Base-by-base conservation (phyloP, 2,797 vertebrate species). In the Rhincodon typus region DNA sequence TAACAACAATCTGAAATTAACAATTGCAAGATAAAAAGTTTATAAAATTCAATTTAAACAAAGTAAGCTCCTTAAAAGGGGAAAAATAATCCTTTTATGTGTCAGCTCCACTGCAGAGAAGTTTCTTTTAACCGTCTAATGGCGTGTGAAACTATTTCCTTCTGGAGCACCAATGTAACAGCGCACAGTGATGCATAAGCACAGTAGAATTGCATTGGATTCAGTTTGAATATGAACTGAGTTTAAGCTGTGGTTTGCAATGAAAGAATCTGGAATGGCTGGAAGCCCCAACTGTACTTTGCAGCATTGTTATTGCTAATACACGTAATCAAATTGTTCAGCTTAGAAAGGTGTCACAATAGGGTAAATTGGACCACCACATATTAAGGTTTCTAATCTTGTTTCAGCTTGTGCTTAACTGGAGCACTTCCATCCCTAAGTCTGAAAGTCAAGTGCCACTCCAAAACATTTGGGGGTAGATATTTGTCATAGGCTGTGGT, bases 211-310 rank as follows among this genome's bases (percentile, higher is more conserved):
- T n/a, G 38, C 1, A 69, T 93, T 69, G 38, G 66, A 93, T 93
- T 93, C n/a, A 69, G 62, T 93, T 93, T 67, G 66, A 93, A 93
- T 27, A 25, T 93, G 69, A 93, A 93, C 38, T 93, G 66, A 93
- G 62, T 23, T 38, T 69, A 69, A 69, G 23, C 62, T 42, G 62
- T 93, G 62, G 67, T 69, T 10, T 67, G 34, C 66, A 93, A 67
- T 42, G 42, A 30, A 93, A 93, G n/a, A 93, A 93, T 93, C 90
- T 93, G 90, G 19, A 62, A 23, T n/a, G 19, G 62, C 66, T 93
- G 23, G n/a, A 38, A 93, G 62, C 66, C 38, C 23, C 21, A 62
- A 69, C 21, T 69, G 90, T 62, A 93, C 90, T 93, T 93, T 69
- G 90, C 90, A 93, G 23, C 21, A 69, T 66, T 93, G 90, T 38